phyloP scores from a whole-genome alignment of 2,888 invertebrate species.

The Synergus gifuensis region DNA sequence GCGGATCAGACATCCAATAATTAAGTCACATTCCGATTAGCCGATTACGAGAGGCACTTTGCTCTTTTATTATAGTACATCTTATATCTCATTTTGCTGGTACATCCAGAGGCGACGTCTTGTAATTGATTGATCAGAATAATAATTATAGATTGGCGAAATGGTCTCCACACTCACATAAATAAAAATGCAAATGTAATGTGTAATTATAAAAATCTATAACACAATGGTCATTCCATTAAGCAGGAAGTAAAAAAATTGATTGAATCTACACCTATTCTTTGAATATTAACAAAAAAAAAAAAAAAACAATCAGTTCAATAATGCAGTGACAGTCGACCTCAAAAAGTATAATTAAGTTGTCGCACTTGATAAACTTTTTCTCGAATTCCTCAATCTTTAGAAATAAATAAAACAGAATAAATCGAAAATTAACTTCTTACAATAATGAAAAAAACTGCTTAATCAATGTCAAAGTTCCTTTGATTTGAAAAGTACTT shows the following conservation, averaged over 20 bases:
- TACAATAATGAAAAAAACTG: background rate
- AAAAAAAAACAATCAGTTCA: too few species aligned
- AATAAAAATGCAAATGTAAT: background rate
- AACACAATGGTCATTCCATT: background rate
- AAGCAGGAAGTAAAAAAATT: background rate
- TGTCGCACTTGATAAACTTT: background rate
- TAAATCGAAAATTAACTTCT: background rate
- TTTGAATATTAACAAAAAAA: background rate
- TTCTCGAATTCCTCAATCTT: background rate
- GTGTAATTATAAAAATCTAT: background rate
- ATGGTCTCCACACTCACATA: background rate
- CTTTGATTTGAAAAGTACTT: background rate
- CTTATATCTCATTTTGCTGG: too few species aligned
- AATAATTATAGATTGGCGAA: background rate
- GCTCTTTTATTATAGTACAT: too few species aligned
- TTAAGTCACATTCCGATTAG: background rate
- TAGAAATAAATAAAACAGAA: background rate
- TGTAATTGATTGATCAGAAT: conserved; percentile 4
- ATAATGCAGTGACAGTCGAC: background rate
- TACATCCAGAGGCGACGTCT: too few species aligned
- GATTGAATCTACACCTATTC: background rate
- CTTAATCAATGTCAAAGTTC: background rate
- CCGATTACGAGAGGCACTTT: too few species aligned
- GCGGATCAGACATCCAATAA: background rate
- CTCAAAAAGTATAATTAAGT: background rate